Evolutionary conservation across 2,113 vertebrate genomes (phyloP).

Genomic region (Seriola aureovittata): DNA sequence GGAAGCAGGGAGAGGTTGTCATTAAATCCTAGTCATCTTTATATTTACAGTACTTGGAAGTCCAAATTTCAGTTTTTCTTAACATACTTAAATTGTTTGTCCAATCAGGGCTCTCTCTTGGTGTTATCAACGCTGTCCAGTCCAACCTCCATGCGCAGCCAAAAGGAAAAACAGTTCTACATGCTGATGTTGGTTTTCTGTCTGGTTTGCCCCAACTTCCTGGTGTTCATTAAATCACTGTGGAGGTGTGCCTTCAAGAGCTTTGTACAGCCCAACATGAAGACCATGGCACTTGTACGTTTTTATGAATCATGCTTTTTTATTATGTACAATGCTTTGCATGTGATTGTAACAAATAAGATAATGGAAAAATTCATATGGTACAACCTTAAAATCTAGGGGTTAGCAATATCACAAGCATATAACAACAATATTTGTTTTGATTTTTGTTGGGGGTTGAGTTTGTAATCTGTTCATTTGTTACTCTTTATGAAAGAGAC

Average conservation of each 20-base stretch:
- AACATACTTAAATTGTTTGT: conserved; percentile 20
- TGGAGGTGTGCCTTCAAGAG: conserved; percentile 86
- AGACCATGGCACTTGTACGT: conserved; percentile 79
- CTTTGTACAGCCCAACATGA: conserved; percentile 78
- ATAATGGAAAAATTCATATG: background rate
- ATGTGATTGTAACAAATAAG: background rate
- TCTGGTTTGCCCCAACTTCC: conserved; percentile 82
- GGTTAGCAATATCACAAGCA: background rate
- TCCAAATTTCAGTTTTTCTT: background rate
- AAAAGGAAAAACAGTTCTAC: conserved; percentile 81
- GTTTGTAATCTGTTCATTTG: too few relatives aligned
- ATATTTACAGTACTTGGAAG: background rate
- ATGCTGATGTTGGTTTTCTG: conserved; percentile 83
- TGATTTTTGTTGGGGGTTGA: background rate
- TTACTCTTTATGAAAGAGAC: too few relatives aligned
- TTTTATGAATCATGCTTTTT: background rate
- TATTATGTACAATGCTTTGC: background rate
- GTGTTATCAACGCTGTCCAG: conserved; percentile 78
- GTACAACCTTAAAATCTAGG: too few relatives aligned
- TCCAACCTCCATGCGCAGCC: conserved; percentile 54
- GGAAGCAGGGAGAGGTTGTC: background rate
- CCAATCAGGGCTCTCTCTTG: conserved; percentile 79
- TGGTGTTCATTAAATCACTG: conserved; percentile 84
- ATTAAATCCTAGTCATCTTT: background rate
- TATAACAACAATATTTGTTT: background rate